phyloP scores from a whole-genome alignment of 1,140 invertebrate species.

The Diorhabda carinulata region DNA sequence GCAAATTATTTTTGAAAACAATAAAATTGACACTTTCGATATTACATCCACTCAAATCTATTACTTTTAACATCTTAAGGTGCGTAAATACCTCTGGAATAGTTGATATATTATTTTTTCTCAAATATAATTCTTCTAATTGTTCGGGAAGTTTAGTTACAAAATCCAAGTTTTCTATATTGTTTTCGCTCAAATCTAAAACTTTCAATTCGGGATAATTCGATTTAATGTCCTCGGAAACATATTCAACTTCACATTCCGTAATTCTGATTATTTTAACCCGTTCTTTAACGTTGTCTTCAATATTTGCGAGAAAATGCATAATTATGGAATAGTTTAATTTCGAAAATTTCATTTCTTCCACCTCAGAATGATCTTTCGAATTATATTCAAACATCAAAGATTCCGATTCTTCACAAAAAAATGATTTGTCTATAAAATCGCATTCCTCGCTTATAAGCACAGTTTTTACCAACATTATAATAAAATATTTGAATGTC shows the following conservation, averaged over 20 bases:
- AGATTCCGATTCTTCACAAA: neutral
- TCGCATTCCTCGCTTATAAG: neutral
- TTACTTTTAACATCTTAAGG: neutral
- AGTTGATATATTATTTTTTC: neutral
- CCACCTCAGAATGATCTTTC: neutral
- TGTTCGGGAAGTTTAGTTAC: neutral
- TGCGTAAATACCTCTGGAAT: neutral
- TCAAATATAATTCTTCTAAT: constrained; percentile 9
- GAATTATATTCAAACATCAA: constrained; percentile 16
- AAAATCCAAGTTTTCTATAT: neutral
- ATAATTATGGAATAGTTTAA: neutral
- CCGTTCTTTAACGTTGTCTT: neutral
- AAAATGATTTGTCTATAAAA: neutral
- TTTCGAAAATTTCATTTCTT: constrained; percentile 2
- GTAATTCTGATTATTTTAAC: neutral
- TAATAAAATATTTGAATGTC: no score
- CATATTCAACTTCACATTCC: constrained; percentile 1
- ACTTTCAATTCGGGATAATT: neutral
- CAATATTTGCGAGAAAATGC: neutral
- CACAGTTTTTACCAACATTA: no score
- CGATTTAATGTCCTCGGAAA: neutral
- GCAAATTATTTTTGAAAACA: constrained; percentile 8
- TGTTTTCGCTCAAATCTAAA: constrained; percentile 11
- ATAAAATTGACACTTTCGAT: constrained; percentile 6
- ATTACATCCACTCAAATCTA: constrained; percentile 10